Percentiles rank a stretch among this genome's conserved stretches.
These are phyloP conservation scores for Eurystomus gularis DNA, from an alignment of 2,113 vertebrate genomes.

Conservation along the genomic window DNA sequence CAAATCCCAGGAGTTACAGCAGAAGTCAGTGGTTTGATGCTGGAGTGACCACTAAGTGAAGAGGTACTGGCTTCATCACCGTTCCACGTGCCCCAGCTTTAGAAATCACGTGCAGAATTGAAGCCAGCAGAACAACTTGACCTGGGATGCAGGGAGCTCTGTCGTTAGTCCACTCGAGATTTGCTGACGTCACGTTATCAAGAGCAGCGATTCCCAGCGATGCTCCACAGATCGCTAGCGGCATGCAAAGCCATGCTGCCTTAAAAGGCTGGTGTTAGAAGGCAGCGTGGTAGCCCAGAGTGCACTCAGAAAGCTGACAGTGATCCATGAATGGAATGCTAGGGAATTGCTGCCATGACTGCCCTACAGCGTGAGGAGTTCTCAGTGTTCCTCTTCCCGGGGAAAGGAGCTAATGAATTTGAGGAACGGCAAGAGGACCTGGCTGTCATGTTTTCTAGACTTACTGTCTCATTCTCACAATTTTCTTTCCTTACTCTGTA, in stretches of 20 bases:
- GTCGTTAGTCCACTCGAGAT: not conserved
- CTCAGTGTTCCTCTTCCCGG: not conserved
- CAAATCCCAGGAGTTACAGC: not conserved
- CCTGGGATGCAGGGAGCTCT: not conserved
- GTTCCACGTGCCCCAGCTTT: not conserved
- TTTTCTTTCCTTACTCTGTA: not conserved
- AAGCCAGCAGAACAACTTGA: slow-evolving; percentile 32
- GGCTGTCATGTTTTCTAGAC: not conserved
- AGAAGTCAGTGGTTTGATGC: not conserved
- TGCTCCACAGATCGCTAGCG: rapidly evolving
- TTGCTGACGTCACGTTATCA: not conserved
- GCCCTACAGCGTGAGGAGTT: not conserved
- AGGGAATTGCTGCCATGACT: not conserved
- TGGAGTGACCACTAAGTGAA: not conserved
- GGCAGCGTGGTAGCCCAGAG: not conserved
- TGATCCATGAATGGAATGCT: not conserved
- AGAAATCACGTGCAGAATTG: slow-evolving; percentile 7
- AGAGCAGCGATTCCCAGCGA: not conserved
- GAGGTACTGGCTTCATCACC: not conserved
- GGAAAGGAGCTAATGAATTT: not conserved
- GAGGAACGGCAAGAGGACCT: not conserved
- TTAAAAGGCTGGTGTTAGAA: not conserved
- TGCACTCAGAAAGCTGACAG: not conserved
- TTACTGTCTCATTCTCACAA: not conserved
- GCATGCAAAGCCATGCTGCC: not conserved